Base-by-base conservation (phyloP, 1,140 invertebrate genomes). In the Drosophila pseudoananassae region DNA sequence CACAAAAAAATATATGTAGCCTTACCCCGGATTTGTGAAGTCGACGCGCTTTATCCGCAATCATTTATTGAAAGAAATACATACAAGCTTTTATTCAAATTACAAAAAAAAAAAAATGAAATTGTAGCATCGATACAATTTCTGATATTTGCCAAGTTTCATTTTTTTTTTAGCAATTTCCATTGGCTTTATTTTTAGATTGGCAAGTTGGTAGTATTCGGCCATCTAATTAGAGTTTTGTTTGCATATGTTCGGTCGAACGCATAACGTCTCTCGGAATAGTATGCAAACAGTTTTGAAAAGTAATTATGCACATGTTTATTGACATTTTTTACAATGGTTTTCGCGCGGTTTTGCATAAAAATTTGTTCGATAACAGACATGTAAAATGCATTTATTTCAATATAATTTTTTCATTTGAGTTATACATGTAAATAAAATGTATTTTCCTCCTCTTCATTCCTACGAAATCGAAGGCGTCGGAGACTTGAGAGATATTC, bases 331-430 rank as follows among this genome's bases (percentile, higher is more conserved):
- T 77, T n/a, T n/a, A n/a, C n/a, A n/a, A n/a, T n/a, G n/a, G n/a
- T 85, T 69, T 85, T 85, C 82, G 87, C 82, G 82, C 81, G 78
- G 74, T 78, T 87, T 71, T 85, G 82, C 77, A 85, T 87, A 81
- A 77, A 82, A 85, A 87, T 87, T 85, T 85, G 77, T 75, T 70
- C 58, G 46, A 69, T 51, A 73, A 82, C 50, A 65, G 46, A 64
- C 65, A 82, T 85, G 77, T 77, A 63, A 77, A 74, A 77, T 74
- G 61, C 77, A 81, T 85, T 81, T 85, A 87, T 87, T 71, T 76
- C 38, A 77, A 85, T 85, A 80, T 70, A 75, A 77, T 87, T 81
- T 87, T 59, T 73, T 58, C 68, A 71, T 81, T 87, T 78, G 82
- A 81, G 87, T 87, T 74, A 84, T 84, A 76, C 81, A 84, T 84